A percentile compares a stretch with the other conserved stretches of the same genome.
These are phyloP conservation scores for Eulacestoma nigropectus DNA, from an alignment of 2,113 vertebrate genomes.

Conservation along the genomic window DNA sequence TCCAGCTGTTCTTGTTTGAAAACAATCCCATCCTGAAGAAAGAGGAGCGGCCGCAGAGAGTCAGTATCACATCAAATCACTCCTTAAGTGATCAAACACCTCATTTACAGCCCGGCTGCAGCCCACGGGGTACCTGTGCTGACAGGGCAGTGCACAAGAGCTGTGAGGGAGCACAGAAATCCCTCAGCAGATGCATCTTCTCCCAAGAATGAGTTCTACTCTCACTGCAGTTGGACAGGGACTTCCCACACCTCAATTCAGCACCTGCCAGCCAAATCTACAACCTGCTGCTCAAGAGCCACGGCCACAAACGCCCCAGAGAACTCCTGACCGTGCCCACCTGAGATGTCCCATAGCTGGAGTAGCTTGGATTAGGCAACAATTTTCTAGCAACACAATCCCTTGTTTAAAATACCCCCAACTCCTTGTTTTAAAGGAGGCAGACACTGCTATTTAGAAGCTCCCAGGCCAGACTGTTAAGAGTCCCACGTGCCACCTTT, in stretches of 20 bases:
- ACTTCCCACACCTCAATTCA: neutral
- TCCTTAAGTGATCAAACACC: neutral
- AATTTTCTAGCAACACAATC: neutral
- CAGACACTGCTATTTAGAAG: neutral
- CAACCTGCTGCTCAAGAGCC: neutral
- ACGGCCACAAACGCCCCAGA: neutral
- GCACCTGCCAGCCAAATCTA: neutral
- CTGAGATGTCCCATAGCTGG: neutral
- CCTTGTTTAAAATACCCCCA: neutral
- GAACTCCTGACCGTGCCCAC: neutral
- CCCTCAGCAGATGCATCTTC: neutral
- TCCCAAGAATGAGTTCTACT: neutral
- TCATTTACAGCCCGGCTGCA: neutral
- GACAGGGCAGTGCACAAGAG: neutral
- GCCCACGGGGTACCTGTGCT: neutral
- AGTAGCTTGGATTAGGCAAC: neutral
- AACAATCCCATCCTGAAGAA: neutral
- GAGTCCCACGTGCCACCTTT: rapidly evolving
- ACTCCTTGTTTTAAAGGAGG: neutral
- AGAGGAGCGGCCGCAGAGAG: neutral
- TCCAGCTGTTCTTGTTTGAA: neutral
- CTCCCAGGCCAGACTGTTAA: neutral
- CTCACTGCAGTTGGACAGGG: neutral
- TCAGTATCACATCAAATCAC: neutral
- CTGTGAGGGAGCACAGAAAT: neutral